Evolutionary conservation across 64 coral and sea anemone genomes (phyloP).

Genomic region (Montipora cactus): DNA sequence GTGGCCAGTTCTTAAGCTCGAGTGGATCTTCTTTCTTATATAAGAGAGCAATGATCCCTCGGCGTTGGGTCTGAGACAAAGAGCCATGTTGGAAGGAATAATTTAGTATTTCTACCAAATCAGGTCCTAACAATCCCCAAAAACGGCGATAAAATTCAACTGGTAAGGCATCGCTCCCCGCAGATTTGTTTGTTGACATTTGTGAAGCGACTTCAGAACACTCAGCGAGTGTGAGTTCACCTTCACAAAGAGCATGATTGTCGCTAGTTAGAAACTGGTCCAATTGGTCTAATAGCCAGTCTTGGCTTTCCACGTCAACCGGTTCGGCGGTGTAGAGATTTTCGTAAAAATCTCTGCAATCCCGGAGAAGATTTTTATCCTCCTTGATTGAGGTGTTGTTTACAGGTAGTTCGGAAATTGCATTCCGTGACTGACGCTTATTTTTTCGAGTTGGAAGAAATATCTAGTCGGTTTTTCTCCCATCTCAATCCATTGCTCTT

Average conservation of each 20-base stretch:
- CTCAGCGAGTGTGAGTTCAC: not conserved
- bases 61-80: not conserved
- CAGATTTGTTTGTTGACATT: not conserved
- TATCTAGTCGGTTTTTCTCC: too few relatives aligned
- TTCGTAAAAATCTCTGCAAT: not conserved
- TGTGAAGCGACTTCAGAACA: not conserved
- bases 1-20: slow-evolving; percentile 11
- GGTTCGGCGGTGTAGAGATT: not conserved
- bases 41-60: not conserved
- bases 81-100: not conserved
- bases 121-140: not conserved
- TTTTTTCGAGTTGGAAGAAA: too few relatives aligned
- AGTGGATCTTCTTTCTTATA: slow-evolving; percentile 10
- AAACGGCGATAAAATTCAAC: slow-evolving; percentile 14
- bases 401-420: too few relatives aligned
- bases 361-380: not conserved
- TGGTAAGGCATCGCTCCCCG: not conserved
- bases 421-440: too few relatives aligned
- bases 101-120: slow-evolving; percentile 12
- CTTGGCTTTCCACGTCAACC: not conserved
- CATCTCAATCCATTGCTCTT: too few relatives aligned
- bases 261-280: not conserved
- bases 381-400: too few relatives aligned
- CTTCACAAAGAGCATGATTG: not conserved
- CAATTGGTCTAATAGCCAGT: not conserved